Base-by-base conservation (phyloP, 2,797 vertebrate species). In the Lacerta viridis region DNA sequence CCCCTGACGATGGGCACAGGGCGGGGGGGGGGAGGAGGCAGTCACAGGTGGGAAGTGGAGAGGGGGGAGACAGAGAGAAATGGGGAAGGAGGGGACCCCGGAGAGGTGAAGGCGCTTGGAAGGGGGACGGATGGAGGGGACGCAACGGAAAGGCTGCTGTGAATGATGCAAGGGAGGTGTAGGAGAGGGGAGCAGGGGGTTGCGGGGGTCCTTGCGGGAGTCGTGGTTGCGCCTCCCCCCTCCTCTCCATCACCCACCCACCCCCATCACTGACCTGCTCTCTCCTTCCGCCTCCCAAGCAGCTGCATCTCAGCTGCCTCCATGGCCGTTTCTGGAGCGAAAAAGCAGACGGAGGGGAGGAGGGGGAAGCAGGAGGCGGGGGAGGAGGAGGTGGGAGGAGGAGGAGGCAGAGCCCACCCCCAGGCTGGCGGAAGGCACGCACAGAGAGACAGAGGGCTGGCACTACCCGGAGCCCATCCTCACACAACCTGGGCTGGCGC, bases 161-260 rank as follows among this genome's bases (percentile, higher is more conserved):
- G 33, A 33, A 33, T n/a, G 61, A 66, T 29, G 76, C 39, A 9
- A 29, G 61, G 88, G 78, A 15, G 84, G 66, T 33, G 75, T 41
- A 8, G 18, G 59, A 9, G 50, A 29, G 61, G 75, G 88, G 75
- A 15, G 84, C 80, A 59, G 83, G 33, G 15, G 68, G 69, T 43
- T 50, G 43, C 55, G 72, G 81, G 29, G 11, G n/a, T 25, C 68
- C 68, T 89, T 76, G 85, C 91, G 87, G 88, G 88, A 87, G 91
- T 25, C 11, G 2, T 4, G 27, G 64, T 43, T 7, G 39, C 27
- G 18, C 4, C 33, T 33, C 39, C 64, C n/a, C 18, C 43, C 0
- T 4, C 39, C 15, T 39, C 7, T 23, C 27, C 55, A 55, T 55
- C 13, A 13, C 7, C 17, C 36, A 18, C 29, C 9, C 77, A 41